Conservation (phyloP, 2,113 vertebrate genomes). For the Microcebus griseorufus region DNA sequence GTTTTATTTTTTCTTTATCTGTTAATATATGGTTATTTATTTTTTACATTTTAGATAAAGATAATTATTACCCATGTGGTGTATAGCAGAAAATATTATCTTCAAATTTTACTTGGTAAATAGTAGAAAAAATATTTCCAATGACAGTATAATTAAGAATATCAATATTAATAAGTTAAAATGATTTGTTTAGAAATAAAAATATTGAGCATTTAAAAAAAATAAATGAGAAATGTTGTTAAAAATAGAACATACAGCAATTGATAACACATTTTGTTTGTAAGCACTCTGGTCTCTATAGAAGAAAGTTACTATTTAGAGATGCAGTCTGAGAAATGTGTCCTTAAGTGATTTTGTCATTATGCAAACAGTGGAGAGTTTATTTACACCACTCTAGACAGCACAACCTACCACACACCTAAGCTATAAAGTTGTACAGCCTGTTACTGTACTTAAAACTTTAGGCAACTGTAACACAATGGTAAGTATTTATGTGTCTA, state of each 20-base stretch:
- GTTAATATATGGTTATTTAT: not conserved
- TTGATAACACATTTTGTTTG: not conserved
- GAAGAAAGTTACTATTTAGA: not conserved
- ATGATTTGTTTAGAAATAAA: slow-evolving; percentile 36
- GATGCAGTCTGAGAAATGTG: not conserved
- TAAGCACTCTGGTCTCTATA: not conserved
- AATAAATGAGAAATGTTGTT: not conserved
- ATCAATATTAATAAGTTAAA: not conserved
- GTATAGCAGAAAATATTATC: not conserved
- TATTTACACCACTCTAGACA: not conserved
- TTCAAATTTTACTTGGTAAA: not conserved
- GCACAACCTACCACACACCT: not conserved
- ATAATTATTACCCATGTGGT: not conserved
- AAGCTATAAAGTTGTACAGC: not conserved
- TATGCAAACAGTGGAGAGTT: not conserved
- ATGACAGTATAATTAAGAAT: not conserved
- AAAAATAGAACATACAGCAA: not conserved
- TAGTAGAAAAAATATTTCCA: not conserved
- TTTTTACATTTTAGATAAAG: not conserved
- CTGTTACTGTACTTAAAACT: not conserved
- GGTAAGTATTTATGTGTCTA: not conserved
- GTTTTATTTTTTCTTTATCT: not conserved
- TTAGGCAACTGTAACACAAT: not conserved
- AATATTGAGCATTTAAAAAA: not conserved
- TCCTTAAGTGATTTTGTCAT: not conserved